These are phyloP conservation scores for Nymphalis c-album DNA, from an alignment of 2,888 invertebrate species.

Conservation along the genomic window DNA sequence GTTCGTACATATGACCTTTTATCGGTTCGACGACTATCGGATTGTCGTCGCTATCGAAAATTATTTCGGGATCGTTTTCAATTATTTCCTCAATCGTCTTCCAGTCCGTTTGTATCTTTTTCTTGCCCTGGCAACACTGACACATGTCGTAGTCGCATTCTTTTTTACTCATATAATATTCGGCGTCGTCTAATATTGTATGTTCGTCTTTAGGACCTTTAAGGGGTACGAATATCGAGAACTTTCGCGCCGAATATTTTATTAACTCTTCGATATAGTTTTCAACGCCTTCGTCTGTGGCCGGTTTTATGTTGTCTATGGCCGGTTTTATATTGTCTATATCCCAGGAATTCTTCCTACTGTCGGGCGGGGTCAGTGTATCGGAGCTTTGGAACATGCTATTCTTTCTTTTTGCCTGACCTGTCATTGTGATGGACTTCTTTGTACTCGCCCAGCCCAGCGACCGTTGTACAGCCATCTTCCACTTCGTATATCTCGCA, in stretches of 20 bases:
- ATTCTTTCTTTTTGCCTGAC: conserved; percentile 77
- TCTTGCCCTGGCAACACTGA: conserved; percentile 61
- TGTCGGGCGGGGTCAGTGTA: conserved; percentile 46
- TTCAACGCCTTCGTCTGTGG: conserved; percentile 45
- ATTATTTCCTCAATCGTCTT: conserved; percentile 71
- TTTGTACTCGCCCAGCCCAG: conserved; percentile 92
- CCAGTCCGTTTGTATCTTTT: conserved; percentile 64
- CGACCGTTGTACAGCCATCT: conserved; percentile 95
- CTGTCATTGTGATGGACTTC: conserved; percentile 89
- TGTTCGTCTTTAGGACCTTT: conserved; percentile 53
- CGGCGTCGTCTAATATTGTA: conserved; percentile 69
- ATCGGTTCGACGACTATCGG: conserved; percentile 65
- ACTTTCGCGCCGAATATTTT: conserved; percentile 66
- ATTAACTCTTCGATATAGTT: conserved; percentile 61
- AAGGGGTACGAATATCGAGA: conserved; percentile 59
- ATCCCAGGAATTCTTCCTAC: conserved; percentile 52
- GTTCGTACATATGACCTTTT: conserved; percentile 43
- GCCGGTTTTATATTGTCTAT: conserved; percentile 43
- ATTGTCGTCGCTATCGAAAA: conserved; percentile 71
- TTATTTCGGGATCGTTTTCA: conserved; percentile 76
- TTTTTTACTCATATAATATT: conserved; percentile 67
- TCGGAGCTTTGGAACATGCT: conserved; percentile 59
- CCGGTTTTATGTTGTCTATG: conserved; percentile 35
- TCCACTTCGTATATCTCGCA: conserved; percentile 94
- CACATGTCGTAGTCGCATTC: conserved; percentile 74